Evolutionary conservation across 2,797 vertebrate species (phyloP).

Genomic region (Sardinella longiceps): DNA sequence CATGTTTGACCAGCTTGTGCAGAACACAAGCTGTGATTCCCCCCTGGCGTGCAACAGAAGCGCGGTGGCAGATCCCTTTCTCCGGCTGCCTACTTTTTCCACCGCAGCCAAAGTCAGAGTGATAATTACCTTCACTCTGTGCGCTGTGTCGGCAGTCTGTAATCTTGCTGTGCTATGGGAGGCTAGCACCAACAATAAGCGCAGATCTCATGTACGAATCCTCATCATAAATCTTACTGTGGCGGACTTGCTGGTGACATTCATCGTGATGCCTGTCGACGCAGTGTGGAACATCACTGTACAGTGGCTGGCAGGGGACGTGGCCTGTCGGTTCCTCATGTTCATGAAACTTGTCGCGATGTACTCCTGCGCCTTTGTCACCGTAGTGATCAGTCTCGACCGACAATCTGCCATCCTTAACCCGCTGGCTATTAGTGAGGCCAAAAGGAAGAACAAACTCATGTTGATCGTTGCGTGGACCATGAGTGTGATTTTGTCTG

Average conservation of each 20-base stretch:
- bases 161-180: conserved; percentile 79
- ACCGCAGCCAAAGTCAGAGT: conserved; percentile 80
- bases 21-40: conserved; percentile 67
- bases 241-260: conserved; percentile 82
- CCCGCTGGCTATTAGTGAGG: conserved; percentile 79
- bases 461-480: conserved; percentile 81
- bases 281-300: conserved; percentile 84
- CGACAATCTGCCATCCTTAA: conserved; percentile 82
- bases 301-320: conserved; percentile 81
- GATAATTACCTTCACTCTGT: conserved; percentile 78
- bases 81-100: conserved; percentile 80
- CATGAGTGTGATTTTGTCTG: conserved; percentile 75
- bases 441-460: conserved; percentile 79
- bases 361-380: conserved; percentile 82
- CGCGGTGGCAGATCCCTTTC: conserved; percentile 58
- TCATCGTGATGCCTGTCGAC: conserved; percentile 84
- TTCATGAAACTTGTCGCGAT: conserved; percentile 82
- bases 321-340: conserved; percentile 79
- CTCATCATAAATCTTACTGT: conserved; percentile 80
- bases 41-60: conserved; percentile 61
- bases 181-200: conserved; percentile 70
- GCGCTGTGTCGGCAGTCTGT: conserved; percentile 74
- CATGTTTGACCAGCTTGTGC: conserved; percentile 67
- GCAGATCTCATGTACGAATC: conserved; percentile 80
- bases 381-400: conserved; percentile 82